phyloP scores from a whole-genome alignment of 2,113 vertebrate species.

The Garra rufa region DNA sequence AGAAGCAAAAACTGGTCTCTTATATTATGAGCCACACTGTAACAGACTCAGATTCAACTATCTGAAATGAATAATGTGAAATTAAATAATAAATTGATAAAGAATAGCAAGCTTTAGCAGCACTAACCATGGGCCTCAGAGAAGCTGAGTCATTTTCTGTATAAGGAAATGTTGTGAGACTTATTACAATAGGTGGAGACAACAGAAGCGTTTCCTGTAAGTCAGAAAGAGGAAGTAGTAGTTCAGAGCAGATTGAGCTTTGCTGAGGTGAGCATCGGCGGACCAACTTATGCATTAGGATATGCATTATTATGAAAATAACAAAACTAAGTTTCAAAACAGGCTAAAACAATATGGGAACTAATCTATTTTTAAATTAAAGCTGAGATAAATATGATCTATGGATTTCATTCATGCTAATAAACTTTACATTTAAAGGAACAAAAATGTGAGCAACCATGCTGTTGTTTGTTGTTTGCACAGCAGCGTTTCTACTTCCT shows the following conservation, averaged over 20 bases:
- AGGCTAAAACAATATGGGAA: not conserved
- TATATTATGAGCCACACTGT: too few relatives aligned
- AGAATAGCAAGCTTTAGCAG: not conserved
- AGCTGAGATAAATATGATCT: not conserved
- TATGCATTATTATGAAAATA: not conserved
- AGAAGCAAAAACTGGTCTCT: too few relatives aligned
- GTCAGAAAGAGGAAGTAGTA: not conserved
- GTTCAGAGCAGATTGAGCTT: not conserved
- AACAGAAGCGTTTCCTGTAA: not conserved
- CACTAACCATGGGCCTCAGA: not conserved
- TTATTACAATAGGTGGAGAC: not conserved
- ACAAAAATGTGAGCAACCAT: not conserved
- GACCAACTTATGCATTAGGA: not conserved
- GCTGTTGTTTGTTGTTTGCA: conserved; percentile 18
- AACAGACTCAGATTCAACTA: too few relatives aligned
- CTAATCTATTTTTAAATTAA: not conserved
- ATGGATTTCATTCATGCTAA: not conserved
- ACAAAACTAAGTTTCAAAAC: not conserved
- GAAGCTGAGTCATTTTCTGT: not conserved
- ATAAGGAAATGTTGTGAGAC: not conserved
- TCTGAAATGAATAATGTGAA: too few relatives aligned
- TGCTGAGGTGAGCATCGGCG: not conserved
- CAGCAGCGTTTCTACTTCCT: too few relatives aligned
- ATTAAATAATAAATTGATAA: too few relatives aligned
- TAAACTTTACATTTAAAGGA: not conserved